A percentile compares a stretch with the other conserved stretches of the same genome.
Conservation (phyloP, 1,140 invertebrate genomes). For the Centruroides vittatus region DNA sequence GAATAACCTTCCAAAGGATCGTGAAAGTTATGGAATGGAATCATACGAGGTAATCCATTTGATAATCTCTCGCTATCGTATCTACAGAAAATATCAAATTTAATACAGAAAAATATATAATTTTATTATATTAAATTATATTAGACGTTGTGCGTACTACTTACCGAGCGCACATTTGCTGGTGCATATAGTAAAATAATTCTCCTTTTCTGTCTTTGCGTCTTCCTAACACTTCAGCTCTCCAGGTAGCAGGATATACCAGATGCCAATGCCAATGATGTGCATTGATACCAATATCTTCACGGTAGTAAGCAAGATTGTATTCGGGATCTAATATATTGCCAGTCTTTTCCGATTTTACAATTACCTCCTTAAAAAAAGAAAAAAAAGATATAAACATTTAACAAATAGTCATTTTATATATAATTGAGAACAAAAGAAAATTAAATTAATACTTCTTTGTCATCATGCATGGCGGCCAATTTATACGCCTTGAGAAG, state of each 20-base stretch:
- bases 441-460: conserved; percentile 2
- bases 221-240: conserved; percentile 3
- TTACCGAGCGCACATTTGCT: conserved; percentile 32
- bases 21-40: conserved; percentile 29
- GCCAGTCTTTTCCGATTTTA: conserved; percentile 32
- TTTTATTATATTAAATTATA: too few relatives aligned
- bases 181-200: conserved; percentile 34
- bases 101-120: too few relatives aligned
- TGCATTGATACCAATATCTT: conserved; percentile 39
- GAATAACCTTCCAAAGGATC: conserved; percentile 39
- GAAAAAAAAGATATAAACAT: neutral
- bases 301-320: conserved; percentile 55
- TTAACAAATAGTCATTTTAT: too few relatives aligned
- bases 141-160: too few relatives aligned
- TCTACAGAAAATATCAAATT: conserved; percentile 6
- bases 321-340: conserved; percentile 58
- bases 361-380: conserved; percentile 6
- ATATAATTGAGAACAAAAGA: too few relatives aligned
- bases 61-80: conserved; percentile 36
- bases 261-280: conserved; percentile 45
- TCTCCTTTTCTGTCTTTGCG: conserved; percentile 23
- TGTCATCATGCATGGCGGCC: conserved; percentile 3
- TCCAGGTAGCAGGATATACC: conserved; percentile 12
- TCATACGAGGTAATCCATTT: conserved; percentile 32
- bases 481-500: conserved; percentile 6